Evolutionary conservation across 2,888 invertebrate genomes (phyloP).

Genomic region (Dastarcus helophoroides): DNA sequence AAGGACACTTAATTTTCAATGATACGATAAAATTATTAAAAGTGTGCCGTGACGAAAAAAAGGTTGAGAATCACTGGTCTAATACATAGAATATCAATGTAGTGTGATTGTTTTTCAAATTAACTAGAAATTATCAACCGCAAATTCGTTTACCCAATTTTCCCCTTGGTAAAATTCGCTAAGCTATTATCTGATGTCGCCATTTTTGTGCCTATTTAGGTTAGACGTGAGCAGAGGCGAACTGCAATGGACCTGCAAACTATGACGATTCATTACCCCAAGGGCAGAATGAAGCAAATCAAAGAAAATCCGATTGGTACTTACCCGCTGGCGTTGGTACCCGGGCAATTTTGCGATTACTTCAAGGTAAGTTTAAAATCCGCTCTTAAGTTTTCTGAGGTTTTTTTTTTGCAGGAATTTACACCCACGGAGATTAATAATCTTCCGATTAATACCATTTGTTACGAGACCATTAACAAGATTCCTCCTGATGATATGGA

Average conservation of each 20-base stretch:
- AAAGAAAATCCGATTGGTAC: constrained; percentile 45
- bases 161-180: too few relatives aligned
- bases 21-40: too few relatives aligned
- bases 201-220: constrained; percentile 18
- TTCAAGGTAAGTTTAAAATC: constrained; percentile 44
- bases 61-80: too few relatives aligned
- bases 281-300: constrained; percentile 35
- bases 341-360: constrained; percentile 90
- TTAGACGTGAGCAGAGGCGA: constrained; percentile 62
- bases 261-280: constrained; percentile 71
- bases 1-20: too few relatives aligned
- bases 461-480: constrained; percentile 52
- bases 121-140: too few relatives aligned
- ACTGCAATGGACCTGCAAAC: constrained; percentile 90
- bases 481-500: constrained; percentile 38
- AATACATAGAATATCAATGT: too few relatives aligned
- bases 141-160: too few relatives aligned
- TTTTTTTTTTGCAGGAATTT: constrained; percentile 40
- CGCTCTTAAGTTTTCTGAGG: not conserved
- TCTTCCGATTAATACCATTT: constrained; percentile 84
- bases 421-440: constrained; percentile 78
- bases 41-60: too few relatives aligned
- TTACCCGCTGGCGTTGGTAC: constrained; percentile 89
- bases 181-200: not conserved
- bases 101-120: too few relatives aligned